phyloP scores from a whole-genome alignment of 2,797 vertebrate genomes.

The Sebastolobus alascanus region DNA sequence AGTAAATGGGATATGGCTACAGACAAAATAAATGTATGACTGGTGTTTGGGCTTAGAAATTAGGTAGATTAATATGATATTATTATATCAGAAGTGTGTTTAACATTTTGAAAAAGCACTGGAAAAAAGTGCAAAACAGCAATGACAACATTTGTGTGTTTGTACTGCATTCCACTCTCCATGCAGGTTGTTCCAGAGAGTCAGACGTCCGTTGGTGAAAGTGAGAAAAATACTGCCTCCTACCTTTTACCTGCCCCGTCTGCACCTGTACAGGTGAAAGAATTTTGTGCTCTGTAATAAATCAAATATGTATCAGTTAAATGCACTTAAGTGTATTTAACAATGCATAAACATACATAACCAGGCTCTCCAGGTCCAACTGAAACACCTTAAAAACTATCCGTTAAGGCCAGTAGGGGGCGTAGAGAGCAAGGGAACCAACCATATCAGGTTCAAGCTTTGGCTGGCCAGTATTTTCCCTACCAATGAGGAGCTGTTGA shows the following conservation, averaged over 20 bases:
- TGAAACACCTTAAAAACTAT: background rate
- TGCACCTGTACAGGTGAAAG: constrained; percentile 55
- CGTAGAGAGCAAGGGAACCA: background rate
- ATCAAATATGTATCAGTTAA: background rate
- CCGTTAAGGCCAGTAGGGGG: constrained; percentile 22
- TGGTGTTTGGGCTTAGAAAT: background rate
- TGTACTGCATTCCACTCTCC: background rate
- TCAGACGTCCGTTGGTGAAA: constrained; percentile 82
- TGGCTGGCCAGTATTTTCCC: background rate
- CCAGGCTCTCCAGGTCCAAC: background rate
- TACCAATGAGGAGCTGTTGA: background rate
- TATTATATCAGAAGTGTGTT: constrained; percentile 9
- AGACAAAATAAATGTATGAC: background rate
- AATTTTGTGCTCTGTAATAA: constrained; percentile 1
- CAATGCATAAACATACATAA: background rate
- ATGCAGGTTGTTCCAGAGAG: constrained; percentile 92
- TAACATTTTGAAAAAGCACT: background rate
- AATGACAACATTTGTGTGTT: background rate
- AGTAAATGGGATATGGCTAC: background rate
- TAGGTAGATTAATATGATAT: background rate
- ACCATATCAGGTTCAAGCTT: background rate
- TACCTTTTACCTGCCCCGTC: constrained; percentile 24
- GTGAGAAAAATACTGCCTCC: constrained; percentile 66
- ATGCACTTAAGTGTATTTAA: background rate
- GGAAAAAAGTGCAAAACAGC: background rate